phyloP scores from a whole-genome alignment of 2,113 vertebrate genomes.

The Monarcha castaneiventris region DNA sequence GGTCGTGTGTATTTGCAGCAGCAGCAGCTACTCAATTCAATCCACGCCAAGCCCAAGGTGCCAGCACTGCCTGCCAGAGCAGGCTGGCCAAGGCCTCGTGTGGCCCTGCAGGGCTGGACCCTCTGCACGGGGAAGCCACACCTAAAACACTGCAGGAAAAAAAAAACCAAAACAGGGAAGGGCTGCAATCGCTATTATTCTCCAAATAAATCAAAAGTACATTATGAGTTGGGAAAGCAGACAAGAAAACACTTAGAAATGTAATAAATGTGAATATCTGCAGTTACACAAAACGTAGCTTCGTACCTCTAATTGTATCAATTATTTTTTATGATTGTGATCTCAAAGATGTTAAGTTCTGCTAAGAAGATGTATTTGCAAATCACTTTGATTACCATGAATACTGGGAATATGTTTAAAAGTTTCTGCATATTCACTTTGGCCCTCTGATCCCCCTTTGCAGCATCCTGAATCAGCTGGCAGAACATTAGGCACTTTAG shows the following conservation, averaged over 20 bases:
- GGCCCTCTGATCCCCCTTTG: neutral
- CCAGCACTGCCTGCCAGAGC: neutral
- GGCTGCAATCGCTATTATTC: neutral
- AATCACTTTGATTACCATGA: neutral
- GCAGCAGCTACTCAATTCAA: neutral
- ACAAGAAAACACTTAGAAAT: slow-evolving; percentile 18
- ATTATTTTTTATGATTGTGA: slow-evolving; percentile 50
- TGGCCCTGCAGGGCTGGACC: neutral
- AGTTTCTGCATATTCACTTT: neutral
- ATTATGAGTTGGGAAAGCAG: neutral
- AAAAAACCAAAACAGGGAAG: neutral
- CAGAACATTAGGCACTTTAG: neutral
- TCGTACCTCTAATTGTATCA: slow-evolving; percentile 2
- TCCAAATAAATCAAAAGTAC: neutral
- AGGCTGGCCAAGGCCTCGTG: neutral
- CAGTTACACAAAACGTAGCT: neutral
- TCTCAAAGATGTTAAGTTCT: slow-evolving; percentile 34
- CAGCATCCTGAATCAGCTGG: neutral
- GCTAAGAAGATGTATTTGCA: slow-evolving; percentile 26
- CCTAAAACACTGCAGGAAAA: neutral
- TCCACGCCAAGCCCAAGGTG: neutral
- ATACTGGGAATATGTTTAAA: neutral
- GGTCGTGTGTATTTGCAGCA: neutral
- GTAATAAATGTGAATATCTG: slow-evolving; percentile 34
- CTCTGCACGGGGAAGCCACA: neutral